phyloP scores from a whole-genome alignment of 1,140 invertebrate species.

The Manduca sexta region DNA sequence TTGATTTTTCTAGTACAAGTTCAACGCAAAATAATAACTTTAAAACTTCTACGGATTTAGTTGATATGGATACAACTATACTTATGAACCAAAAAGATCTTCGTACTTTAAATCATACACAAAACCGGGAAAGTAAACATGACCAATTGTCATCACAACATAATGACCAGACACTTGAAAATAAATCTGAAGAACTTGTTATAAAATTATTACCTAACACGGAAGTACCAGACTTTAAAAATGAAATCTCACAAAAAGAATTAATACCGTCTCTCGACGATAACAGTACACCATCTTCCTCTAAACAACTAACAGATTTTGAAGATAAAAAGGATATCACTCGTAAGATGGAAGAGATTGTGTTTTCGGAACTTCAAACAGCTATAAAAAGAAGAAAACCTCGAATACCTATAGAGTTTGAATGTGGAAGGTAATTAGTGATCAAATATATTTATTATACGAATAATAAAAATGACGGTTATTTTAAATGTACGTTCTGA shows the following conservation, averaged over 20 bases:
- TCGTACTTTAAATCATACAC: no score
- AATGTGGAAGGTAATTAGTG: slow-evolving; percentile 59
- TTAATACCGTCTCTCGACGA: background rate
- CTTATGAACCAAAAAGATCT: no score
- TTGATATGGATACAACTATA: no score
- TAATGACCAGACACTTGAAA: background rate
- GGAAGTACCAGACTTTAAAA: background rate
- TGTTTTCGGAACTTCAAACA: slow-evolving; percentile 31
- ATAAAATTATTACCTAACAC: background rate
- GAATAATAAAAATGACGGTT: no score
- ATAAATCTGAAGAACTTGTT: slow-evolving; percentile 1
- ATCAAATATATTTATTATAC: no score
- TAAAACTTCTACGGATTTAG: no score
- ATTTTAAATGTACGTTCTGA: no score
- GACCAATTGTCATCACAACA: no score
- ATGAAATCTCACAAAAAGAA: background rate
- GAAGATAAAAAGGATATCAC: slow-evolving; percentile 17
- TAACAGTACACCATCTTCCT: background rate
- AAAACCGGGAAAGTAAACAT: no score
- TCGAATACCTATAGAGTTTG: slow-evolving; percentile 42
- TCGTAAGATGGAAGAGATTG: slow-evolving; percentile 28
- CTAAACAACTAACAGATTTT: slow-evolving; percentile 12
- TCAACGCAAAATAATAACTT: no score
- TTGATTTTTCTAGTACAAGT: no score
- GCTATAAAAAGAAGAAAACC: slow-evolving; percentile 46